Evolutionary conservation across 35 echinoderm and acorn worm genomes (phyloP), one percentile per base, ranked within the genome.

Genomic region (Heliocidaris tuberculata): DNA sequence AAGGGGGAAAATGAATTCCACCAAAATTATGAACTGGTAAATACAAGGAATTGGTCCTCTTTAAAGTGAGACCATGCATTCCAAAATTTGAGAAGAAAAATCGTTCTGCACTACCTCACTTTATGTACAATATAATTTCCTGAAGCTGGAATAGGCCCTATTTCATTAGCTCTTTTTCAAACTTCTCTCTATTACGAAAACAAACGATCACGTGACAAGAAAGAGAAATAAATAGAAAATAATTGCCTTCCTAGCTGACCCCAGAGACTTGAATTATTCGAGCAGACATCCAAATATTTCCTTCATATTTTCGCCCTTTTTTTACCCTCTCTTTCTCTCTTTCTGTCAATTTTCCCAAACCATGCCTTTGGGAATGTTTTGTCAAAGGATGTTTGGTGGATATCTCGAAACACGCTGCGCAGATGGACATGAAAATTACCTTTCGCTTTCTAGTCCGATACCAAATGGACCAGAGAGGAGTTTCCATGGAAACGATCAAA

Each of bases 231-330:
- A 78, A 8, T 78, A 78, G 65, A n/a, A 78, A n/a, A 2, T 78
- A 78, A 78, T 78, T 78, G 65, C 65, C 65, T 19, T 78, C 27
- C 65, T 78, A 21, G 65, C 65, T 7, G 65, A 78, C 65, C 27
- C 65, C 19, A 27, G 65, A 78, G 65, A 78, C 27, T 2, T 15
- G 19, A 78, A n/a, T 78, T 78, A 27, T n/a, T 78, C 21, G 65
- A 78, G 65, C 65, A 78, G 65, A 78, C 65, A 78, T 78, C 65
- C 65, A 78, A 78, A 78, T 78, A 78, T 78, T 78, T 78, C 65
- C 27, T 24, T n/a, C 21, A 78, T 78, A 78, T 78, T 27, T 78
- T 78, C 21, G 65, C 65, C 65, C 21, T 78, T 78, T 78, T 5
- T n/a, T 78, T 7, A 24, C 27, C 27, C 65, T 78, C 65, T 78